Conservation (phyloP, 2,888 invertebrate genomes). For the Phyllotreta cruciferae region DNA sequence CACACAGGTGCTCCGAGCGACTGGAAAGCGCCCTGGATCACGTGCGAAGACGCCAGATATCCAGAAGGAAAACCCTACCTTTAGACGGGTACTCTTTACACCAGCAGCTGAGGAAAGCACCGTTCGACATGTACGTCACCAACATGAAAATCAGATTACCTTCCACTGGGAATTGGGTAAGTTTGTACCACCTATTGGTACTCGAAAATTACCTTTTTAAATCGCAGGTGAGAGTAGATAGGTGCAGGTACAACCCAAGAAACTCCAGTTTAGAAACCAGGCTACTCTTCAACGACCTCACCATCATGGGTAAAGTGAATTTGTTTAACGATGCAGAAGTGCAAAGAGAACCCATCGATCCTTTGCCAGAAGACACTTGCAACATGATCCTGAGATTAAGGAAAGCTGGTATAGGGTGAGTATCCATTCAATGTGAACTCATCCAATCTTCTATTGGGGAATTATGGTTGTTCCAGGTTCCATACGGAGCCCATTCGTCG, state of each 20-base stretch:
- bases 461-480: conserved; percentile 61
- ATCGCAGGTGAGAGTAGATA: conserved; percentile 66
- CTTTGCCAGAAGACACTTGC: conserved; percentile 64
- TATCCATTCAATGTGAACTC: neutral
- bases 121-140: conserved; percentile 74
- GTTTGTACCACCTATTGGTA: conserved; percentile 5
- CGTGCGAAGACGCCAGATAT: conserved; percentile 65
- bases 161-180: conserved; percentile 70
- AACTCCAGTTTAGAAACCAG: conserved; percentile 79
- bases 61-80: conserved; percentile 63
- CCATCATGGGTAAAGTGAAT: conserved; percentile 79
- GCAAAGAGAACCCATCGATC: conserved; percentile 58
- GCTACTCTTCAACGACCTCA: conserved; percentile 79
- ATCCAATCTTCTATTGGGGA: neutral
- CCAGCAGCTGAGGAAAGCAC: conserved; percentile 68
- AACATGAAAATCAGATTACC: conserved; percentile 74
- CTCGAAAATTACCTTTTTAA: neutral
- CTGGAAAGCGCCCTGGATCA: conserved; percentile 73
- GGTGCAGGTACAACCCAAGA: conserved; percentile 76
- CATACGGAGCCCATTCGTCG: conserved; percentile 74
- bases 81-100: conserved; percentile 71
- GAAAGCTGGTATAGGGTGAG: conserved; percentile 76
- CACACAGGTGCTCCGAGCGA: conserved; percentile 67
- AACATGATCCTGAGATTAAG: conserved; percentile 80
- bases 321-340: conserved; percentile 61